phyloP scores from a whole-genome alignment of 2,113 vertebrate genomes.

The Phylloscopus trochilus region DNA sequence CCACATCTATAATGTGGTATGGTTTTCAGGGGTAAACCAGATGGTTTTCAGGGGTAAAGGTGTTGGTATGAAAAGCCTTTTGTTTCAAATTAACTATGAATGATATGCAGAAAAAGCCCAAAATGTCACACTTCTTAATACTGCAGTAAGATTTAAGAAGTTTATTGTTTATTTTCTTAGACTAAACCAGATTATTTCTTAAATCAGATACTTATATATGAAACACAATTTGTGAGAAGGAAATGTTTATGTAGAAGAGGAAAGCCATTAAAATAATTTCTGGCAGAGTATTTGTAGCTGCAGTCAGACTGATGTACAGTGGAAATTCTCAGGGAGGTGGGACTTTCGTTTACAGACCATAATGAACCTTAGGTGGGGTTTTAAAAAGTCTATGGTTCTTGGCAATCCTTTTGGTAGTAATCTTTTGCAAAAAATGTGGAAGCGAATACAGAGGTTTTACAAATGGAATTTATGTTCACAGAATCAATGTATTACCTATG shows the following conservation, averaged over 20 bases:
- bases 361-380: background rate
- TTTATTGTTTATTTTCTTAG: background rate
- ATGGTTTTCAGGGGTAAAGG: background rate
- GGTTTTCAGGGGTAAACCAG: background rate
- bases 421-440: background rate
- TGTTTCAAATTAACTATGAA: background rate
- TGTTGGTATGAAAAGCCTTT: background rate
- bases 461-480: background rate
- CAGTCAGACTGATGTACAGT: background rate
- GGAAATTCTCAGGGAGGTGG: background rate
- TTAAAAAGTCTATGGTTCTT: background rate
- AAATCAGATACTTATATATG: background rate
- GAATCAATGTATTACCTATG: background rate
- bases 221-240: background rate
- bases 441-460: background rate
- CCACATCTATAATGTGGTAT: background rate
- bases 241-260: background rate
- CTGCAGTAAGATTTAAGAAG: background rate
- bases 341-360: background rate
- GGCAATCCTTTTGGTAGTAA: background rate
- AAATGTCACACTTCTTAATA: background rate
- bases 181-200: background rate
- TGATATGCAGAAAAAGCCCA: fast-evolving
- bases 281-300: background rate
- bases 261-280: background rate